Evolutionary conservation across 2,888 invertebrate genomes (phyloP).

Genomic region (Gonocerus acuteangulatus): DNA sequence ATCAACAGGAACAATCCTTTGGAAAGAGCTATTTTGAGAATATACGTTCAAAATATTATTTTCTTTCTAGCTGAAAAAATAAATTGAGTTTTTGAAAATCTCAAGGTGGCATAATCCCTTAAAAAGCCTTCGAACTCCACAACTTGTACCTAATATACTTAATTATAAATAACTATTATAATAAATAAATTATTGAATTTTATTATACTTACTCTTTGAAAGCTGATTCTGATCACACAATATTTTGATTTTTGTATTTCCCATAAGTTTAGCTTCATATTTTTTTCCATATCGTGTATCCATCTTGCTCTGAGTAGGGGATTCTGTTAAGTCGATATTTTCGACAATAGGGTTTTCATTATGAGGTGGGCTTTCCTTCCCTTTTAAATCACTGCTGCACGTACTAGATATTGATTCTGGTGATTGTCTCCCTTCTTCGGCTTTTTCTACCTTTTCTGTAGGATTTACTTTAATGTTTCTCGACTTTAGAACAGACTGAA

Average conservation of each 20-base stretch:
- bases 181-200: too few relatives aligned
- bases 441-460: not conserved
- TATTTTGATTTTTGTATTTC: slow-evolving; percentile 9
- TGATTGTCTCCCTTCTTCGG: slow-evolving; percentile 1
- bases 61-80: too few relatives aligned
- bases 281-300: slow-evolving; percentile 21
- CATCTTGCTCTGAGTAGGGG: not conserved
- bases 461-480: slow-evolving; percentile 6
- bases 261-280: slow-evolving; percentile 17
- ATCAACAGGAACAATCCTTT: too few relatives aligned
- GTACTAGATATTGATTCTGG: not conserved
- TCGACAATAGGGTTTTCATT: slow-evolving; percentile 19
- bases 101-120: too few relatives aligned
- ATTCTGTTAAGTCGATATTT: slow-evolving; percentile 3
- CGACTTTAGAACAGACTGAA: slow-evolving; percentile 18
- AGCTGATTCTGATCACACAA: not conserved
- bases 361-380: not conserved
- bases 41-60: too few relatives aligned
- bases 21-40: too few relatives aligned
- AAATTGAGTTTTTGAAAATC: too few relatives aligned
- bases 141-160: too few relatives aligned
- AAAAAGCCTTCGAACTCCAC: too few relatives aligned
- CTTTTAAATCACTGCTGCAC: slow-evolving; percentile 5
- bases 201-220: slow-evolving; percentile 15
- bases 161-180: too few relatives aligned